These are phyloP conservation scores for Nomada flava DNA, from an alignment of 2,888 invertebrate species.

Conservation along the genomic window DNA sequence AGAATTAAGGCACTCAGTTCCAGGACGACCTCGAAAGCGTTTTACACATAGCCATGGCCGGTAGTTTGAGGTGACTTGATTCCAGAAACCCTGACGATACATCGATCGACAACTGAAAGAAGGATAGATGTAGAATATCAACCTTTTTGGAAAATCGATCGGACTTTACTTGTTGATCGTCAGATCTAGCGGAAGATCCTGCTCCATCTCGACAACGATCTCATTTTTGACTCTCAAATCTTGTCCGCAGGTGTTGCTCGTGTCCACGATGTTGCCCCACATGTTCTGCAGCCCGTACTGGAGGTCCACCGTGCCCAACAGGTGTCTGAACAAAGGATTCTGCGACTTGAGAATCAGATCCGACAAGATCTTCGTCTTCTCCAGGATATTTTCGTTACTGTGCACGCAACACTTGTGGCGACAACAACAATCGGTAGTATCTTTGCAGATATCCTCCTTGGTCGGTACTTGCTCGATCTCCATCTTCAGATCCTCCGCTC, in stretches of 20 bases:
- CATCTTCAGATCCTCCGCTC: conserved; percentile 79
- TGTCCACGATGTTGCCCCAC: conserved; percentile 78
- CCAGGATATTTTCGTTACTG: conserved; percentile 78
- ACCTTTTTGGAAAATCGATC: background rate
- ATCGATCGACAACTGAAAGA: background rate
- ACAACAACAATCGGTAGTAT: conserved; percentile 77
- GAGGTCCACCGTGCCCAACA: conserved; percentile 80
- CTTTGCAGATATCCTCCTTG: conserved; percentile 54
- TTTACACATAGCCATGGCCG: conserved; percentile 7
- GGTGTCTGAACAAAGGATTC: conserved; percentile 80
- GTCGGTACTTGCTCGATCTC: conserved; percentile 70
- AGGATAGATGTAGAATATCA: background rate
- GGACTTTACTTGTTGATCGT: conserved; percentile 82
- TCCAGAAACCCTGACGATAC: background rate
- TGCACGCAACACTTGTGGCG: conserved; percentile 82
- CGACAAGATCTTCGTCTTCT: conserved; percentile 82
- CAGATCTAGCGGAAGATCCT: conserved; percentile 84
- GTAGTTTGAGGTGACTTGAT: background rate
- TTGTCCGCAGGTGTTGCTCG: conserved; percentile 77
- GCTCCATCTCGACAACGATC: conserved; percentile 81
- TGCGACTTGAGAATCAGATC: conserved; percentile 81
- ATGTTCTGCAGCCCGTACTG: conserved; percentile 80
- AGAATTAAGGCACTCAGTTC: background rate
- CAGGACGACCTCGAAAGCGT: conserved; percentile 28
- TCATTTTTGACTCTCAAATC: conserved; percentile 84